Conservation (phyloP, 2,888 invertebrate species). For the Platerodrilus igneus region DNA sequence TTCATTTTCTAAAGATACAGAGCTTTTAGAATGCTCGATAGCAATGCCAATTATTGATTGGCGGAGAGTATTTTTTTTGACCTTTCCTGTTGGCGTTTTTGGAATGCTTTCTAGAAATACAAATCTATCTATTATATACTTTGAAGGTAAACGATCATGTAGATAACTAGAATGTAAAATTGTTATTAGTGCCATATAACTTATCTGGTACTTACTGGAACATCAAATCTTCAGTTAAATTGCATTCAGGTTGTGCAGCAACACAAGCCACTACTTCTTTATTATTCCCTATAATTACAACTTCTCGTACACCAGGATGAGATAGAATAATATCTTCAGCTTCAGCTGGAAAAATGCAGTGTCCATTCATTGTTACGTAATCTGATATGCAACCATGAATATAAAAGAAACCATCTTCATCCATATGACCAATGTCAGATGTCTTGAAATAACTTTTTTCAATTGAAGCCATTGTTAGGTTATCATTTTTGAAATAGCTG, state of each 20-base stretch:
- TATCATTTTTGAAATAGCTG: slow-evolving; percentile 37
- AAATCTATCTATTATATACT: slow-evolving; percentile 31
- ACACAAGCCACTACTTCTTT: slow-evolving; percentile 35
- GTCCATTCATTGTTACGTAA: slow-evolving; percentile 26
- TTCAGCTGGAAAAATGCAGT: slow-evolving; percentile 28
- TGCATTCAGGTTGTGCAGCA: slow-evolving; percentile 26
- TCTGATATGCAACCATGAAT: slow-evolving; percentile 37
- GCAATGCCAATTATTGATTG: slow-evolving; percentile 10
- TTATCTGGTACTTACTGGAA: too few relatives aligned
- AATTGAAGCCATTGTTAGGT: slow-evolving; percentile 25
- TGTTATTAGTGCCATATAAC: too few relatives aligned
- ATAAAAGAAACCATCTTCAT: slow-evolving; percentile 38
- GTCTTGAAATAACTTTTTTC: slow-evolving; percentile 38
- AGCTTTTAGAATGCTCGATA: slow-evolving; percentile 13
- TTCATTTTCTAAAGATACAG: too few relatives aligned
- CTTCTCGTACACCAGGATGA: slow-evolving; percentile 35
- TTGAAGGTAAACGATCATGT: slow-evolving; percentile 26
- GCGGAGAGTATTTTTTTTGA: slow-evolving; percentile 32
- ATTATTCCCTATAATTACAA: slow-evolving; percentile 31
- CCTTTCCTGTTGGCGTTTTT: slow-evolving; percentile 35
- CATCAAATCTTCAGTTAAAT: slow-evolving; percentile 28
- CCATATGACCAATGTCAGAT: slow-evolving; percentile 38
- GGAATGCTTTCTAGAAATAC: slow-evolving; percentile 36
- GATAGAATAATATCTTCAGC: slow-evolving; percentile 35
- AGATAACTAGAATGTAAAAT: slow-evolving; percentile 28